Evolutionary conservation across 2,797 vertebrate species (phyloP).

Genomic region (Acestrorhynchus altus): DNA sequence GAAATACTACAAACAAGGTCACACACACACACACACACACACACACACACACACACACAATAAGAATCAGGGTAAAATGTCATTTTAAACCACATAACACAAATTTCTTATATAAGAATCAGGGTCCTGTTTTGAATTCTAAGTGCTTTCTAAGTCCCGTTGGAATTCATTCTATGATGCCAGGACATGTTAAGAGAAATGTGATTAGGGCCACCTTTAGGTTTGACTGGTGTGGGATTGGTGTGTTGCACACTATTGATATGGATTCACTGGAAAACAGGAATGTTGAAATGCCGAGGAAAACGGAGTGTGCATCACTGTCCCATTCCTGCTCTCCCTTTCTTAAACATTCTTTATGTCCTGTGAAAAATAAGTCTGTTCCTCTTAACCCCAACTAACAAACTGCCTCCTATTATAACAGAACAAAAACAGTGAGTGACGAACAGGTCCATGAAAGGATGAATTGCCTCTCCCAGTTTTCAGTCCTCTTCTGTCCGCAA

Average conservation of each 20-base stretch:
- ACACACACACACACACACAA: not conserved
- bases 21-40: conserved; percentile 23
- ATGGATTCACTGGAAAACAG: not conserved
- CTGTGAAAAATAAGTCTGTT: conserved; percentile 65
- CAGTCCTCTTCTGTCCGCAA: conserved; percentile 52
- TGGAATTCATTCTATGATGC: not conserved
- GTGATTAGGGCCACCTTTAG: not conserved
- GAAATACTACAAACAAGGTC: conserved; percentile 80
- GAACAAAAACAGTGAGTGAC: conserved; percentile 61
- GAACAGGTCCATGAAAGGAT: conserved; percentile 60
- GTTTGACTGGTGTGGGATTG: conserved; percentile 11
- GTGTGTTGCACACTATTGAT: not conserved
- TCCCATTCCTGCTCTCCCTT: conserved; percentile 49
- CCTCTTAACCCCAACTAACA: conserved; percentile 69
- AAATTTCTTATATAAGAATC: too few species aligned
- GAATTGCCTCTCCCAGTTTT: conserved; percentile 65
- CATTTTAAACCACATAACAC: not conserved
- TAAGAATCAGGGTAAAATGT: not conserved
- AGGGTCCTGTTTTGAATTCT: not conserved
- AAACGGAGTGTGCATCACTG: conserved; percentile 76
- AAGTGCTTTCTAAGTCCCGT: not conserved
- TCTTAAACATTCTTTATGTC: conserved; percentile 66
- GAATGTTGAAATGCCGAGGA: conserved; percentile 43
- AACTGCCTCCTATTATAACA: conserved; percentile 71
- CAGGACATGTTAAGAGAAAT: conserved; percentile 14